These are phyloP conservation scores for Protosalanx chinensis DNA, from an alignment of 2,797 vertebrate species.

Conservation along the genomic window DNA sequence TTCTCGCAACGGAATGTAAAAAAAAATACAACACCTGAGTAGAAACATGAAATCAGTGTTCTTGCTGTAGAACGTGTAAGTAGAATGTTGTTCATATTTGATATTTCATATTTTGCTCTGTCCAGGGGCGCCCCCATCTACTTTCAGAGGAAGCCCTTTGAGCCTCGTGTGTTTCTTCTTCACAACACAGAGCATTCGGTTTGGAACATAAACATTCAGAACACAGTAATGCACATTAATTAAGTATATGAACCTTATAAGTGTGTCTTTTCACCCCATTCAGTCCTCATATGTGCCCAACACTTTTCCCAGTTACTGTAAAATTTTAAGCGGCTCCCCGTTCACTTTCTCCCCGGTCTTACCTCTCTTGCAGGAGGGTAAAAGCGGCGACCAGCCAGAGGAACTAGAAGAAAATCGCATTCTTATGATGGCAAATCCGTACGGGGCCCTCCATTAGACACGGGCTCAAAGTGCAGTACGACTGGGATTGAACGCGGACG, in stretches of 20 bases:
- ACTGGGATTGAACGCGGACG: slow-evolving; percentile 41
- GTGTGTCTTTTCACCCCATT: not conserved
- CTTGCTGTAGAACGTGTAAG: not conserved
- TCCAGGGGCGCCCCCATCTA: slow-evolving; percentile 33
- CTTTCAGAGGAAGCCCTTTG: slow-evolving; percentile 4
- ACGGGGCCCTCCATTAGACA: slow-evolving; percentile 79
- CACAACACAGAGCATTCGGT: not conserved
- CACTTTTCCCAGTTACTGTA: not conserved
- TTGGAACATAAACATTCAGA: not conserved
- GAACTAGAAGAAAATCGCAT: slow-evolving; percentile 67
- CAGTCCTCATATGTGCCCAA: not conserved
- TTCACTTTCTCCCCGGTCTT: slow-evolving; percentile 49
- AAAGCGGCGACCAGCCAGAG: slow-evolving; percentile 55
- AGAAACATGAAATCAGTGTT: not conserved
- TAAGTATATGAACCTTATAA: not conserved
- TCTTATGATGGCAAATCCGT: slow-evolving; percentile 71
- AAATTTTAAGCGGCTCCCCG: slow-evolving; percentile 12
- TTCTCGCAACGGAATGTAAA: not conserved
- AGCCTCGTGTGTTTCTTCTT: slow-evolving; percentile 21
- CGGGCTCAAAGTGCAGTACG: slow-evolving; percentile 61
- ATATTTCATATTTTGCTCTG: not conserved
- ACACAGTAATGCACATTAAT: slow-evolving; percentile 5
- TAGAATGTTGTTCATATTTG: slow-evolving; percentile 19
- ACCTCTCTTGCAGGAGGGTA: slow-evolving; percentile 71
- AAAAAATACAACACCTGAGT: not conserved